These are phyloP conservation scores for Blomia tropicalis DNA, from an alignment of 2,888 invertebrate species.

Conservation along the genomic window DNA sequence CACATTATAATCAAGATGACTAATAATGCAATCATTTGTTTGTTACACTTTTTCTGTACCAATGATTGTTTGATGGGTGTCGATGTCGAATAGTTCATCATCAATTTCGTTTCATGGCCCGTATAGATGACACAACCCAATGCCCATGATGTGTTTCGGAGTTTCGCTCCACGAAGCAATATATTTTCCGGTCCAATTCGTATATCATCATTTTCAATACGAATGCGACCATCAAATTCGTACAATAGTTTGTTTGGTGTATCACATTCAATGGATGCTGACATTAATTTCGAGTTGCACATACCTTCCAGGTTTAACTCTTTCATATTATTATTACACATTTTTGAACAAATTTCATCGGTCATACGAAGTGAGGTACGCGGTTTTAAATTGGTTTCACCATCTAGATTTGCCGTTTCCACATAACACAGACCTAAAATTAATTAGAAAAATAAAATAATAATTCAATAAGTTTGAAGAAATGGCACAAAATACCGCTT, in stretches of 20 bases:
- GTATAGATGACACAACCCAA: conserved; percentile 86
- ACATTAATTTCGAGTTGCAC: neutral
- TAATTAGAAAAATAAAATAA: conserved; percentile 42
- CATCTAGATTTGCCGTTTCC: conserved; percentile 95
- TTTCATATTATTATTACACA: neutral
- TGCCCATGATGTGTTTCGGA: conserved; percentile 90
- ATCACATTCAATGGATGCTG: conserved; percentile 65
- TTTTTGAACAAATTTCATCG: neutral
- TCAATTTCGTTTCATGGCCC: conserved; percentile 94
- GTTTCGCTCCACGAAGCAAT: conserved; percentile 79
- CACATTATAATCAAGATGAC: conserved; percentile 73
- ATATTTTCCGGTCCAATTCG: conserved; percentile 84
- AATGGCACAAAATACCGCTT: no score
- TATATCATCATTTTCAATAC: conserved; percentile 39
- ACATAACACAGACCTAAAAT: conserved; percentile 67
- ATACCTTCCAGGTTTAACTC: neutral
- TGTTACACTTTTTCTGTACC: conserved; percentile 78
- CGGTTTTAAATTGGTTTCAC: conserved; percentile 96
- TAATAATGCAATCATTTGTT: conserved; percentile 78
- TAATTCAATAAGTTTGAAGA: conserved; percentile 6
- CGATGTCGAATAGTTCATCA: conserved; percentile 43
- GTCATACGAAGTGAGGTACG: conserved; percentile 45
- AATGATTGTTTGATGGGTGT: conserved; percentile 73
- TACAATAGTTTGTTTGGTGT: conserved; percentile 86
- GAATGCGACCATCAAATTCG: conserved; percentile 79